A percentile compares a stretch with the other conserved stretches of the same genome.
Conservation (phyloP, 2,888 invertebrate genomes). For the Drosophila hawaiiensis region DNA sequence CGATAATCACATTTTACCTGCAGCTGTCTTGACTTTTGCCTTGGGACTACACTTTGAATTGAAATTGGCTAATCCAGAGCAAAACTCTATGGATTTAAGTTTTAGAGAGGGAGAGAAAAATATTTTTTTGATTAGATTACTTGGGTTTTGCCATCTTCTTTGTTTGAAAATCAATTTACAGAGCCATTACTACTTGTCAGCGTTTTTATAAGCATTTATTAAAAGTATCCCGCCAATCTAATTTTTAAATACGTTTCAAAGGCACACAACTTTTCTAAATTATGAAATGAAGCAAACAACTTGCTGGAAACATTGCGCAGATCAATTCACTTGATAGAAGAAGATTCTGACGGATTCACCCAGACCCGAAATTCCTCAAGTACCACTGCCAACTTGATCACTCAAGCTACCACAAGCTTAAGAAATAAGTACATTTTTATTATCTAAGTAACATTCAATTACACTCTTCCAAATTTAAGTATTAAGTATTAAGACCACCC, state of each 20-base stretch:
- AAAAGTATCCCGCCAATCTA: background rate
- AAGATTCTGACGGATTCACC: background rate
- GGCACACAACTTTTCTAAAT: background rate
- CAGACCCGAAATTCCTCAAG: background rate
- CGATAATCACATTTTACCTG: conserved; percentile 5
- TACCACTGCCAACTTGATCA: background rate
- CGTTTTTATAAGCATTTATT: background rate
- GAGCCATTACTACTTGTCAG: background rate
- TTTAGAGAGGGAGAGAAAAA: background rate
- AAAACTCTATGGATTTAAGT: background rate
- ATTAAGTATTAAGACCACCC: background rate
- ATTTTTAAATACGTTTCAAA: background rate
- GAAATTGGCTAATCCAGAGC: background rate
- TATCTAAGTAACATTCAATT: background rate
- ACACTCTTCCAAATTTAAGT: background rate
- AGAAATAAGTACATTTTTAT: background rate
- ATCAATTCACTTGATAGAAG: background rate
- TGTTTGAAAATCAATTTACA: background rate
- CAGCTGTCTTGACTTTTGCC: background rate
- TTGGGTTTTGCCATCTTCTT: background rate
- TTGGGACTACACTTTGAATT: background rate
- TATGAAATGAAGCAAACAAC: background rate
- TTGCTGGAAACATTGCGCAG: background rate
- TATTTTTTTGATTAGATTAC: background rate
- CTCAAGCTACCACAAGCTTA: background rate